Conservation (phyloP, 1,140 invertebrate genomes). For the Drosophila parabipectinata region DNA sequence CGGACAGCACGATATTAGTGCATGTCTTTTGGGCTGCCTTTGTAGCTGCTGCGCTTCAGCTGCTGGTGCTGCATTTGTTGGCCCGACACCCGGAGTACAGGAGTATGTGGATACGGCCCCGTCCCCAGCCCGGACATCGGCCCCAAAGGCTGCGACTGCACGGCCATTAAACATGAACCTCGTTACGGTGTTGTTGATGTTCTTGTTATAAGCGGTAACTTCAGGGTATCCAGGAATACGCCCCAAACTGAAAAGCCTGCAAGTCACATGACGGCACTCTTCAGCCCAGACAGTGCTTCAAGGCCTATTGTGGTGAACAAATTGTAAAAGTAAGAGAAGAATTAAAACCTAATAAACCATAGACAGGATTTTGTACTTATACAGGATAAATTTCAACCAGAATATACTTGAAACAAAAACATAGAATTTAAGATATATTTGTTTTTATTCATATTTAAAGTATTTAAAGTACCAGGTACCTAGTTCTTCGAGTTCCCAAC, state of each 20-base stretch:
- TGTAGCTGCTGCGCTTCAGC: constrained; percentile 24
- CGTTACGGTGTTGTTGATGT: constrained; percentile 70
- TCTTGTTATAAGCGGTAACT: constrained; percentile 29
- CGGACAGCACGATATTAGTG: constrained; percentile 70
- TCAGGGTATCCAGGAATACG: constrained; percentile 33
- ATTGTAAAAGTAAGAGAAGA: neutral
- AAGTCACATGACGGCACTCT: constrained; percentile 28
- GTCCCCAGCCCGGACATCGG: constrained; percentile 10
- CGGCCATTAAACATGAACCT: constrained; percentile 81
- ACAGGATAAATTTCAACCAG: no score
- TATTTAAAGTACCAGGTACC: neutral
- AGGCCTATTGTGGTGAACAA: neutral
- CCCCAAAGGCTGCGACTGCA: constrained; percentile 50
- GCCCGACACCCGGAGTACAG: constrained; percentile 36
- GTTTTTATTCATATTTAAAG: no score
- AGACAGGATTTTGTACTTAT: no score
- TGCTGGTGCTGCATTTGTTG: constrained; percentile 49
- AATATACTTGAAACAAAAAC: neutral
- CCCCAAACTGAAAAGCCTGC: constrained; percentile 8
- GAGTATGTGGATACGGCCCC: constrained; percentile 31
- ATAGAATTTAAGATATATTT: neutral
- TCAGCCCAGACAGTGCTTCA: neutral
- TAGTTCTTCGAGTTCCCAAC: neutral
- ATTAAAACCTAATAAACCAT: neutral
- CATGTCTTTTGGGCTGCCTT: constrained; percentile 77